Base-by-base conservation (phyloP, 1,140 invertebrate species). In the Kradibia gibbosae region DNA sequence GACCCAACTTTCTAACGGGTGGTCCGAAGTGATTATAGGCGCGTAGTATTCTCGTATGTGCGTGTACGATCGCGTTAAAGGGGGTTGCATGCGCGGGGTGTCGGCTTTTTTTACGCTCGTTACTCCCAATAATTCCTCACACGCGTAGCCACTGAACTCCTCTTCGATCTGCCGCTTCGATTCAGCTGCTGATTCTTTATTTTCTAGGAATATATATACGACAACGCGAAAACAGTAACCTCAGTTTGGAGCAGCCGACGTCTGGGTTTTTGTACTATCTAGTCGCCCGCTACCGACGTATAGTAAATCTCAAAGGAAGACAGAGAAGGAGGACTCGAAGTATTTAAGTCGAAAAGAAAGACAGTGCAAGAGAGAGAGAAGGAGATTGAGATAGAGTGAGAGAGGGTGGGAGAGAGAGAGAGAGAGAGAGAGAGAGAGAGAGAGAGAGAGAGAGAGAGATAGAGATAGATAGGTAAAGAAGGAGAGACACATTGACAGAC, bases 201-300 rank as follows among this genome's bases (percentile, higher is more conserved):
- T 39, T 67, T 67, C 11, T 39, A 36, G 31, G 13, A 67, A 36
- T 36, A 20, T 17, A 17, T n/a, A 39, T 11, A 10, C 17, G 17
- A 11, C 15, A 15, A 15, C 74, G 28, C 20, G 31, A n/a, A 31
- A 5, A 71, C 39, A n/a, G 60, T 57, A 53, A 45, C 17, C 42
- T 67, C 31, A 13, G 45, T 22, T 50, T 25, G 71, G 20, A 83
- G 77, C 80, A 73, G 83, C 42, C 77, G 62, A 79, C 80, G 76
- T 80, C 77, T 65, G 79, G 79, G 82, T 82, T 74, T 34, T 31
- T 74, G 31, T 31, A 55, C 73, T 57, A 4, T 57, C 34, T n/a
- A 5, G 22, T 39, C 22, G 36, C 15, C 74, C 53, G 55, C 55
- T 55, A 28, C 36, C 53, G 25, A 10, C 15, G 31, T 25, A 25